Evolutionary conservation across 1,140 invertebrate species (phyloP).

Genomic region (Meloidogyne exigua): DNA sequence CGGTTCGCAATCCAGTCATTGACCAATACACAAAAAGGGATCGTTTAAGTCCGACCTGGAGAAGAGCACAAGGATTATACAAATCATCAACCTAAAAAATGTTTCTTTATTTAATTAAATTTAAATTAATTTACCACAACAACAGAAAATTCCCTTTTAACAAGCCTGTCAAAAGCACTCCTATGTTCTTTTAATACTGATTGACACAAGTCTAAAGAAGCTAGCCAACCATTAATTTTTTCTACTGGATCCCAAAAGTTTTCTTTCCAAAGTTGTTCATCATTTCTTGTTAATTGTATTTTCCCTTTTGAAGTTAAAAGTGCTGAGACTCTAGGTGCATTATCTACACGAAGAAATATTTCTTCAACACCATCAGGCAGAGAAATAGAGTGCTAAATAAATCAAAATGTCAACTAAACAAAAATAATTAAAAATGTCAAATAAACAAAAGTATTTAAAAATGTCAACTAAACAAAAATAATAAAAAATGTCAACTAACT

Average conservation of each 20-base stretch:
- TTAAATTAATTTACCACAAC: conserved; percentile 30
- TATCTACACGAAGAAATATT: conserved; percentile 49
- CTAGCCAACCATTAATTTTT: conserved; percentile 51
- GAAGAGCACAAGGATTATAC: conserved; percentile 58
- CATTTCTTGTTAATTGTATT: conserved; percentile 11
- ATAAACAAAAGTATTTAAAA: neutral
- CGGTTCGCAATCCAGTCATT: conserved; percentile 59
- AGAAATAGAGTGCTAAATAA: conserved; percentile 40
- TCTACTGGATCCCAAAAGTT: conserved; percentile 45
- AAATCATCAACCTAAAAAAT: conserved; percentile 51
- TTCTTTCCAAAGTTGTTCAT: conserved; percentile 39
- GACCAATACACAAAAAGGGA: conserved; percentile 63
- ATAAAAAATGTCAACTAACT: conserved; percentile 27
- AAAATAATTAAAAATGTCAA: no score
- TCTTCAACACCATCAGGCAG: conserved; percentile 49
- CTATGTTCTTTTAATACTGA: conserved; percentile 40
- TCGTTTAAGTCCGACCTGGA: conserved; percentile 43
- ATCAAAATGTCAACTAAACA: conserved; percentile 17
- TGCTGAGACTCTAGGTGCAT: conserved; percentile 13
- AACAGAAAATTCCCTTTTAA: conserved; percentile 47
- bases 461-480: neutral
- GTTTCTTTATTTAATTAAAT: neutral
- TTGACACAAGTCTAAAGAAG: conserved; percentile 56
- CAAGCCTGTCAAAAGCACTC: conserved; percentile 47
- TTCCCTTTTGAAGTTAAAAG: neutral